Base-by-base conservation (phyloP, 2,113 vertebrate species). In the Elgaria multicarinata region DNA sequence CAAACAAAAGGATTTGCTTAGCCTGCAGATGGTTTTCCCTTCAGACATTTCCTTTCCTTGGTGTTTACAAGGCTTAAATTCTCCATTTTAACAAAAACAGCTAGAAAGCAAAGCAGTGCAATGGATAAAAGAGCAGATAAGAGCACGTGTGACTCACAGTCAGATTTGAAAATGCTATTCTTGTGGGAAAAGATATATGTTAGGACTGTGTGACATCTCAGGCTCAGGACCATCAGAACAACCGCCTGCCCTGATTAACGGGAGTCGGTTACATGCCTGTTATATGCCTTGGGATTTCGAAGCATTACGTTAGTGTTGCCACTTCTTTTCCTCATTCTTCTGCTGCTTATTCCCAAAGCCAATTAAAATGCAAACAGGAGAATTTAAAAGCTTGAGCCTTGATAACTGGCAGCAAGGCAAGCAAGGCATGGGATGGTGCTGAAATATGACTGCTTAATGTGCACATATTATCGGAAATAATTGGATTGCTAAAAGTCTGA, bases 281-380 rank as follows among this genome's bases (percentile, higher is more conserved):
- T 94, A 89, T 1, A 55, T 92, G 84, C 64, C 91, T 90, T 90
- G 89, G 86, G 80, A 90, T 91, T 95, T 79, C 87, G 90, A 93
- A 92, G 93, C 46, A 8, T 90, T 93, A 91, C 88, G 94, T 94
- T 91, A 91, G 91, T 96, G 96, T 94, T 91, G 90, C 87, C 86
- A 89, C 90, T 96, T 95, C 77, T 93, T 97, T 95, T 96, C 91
- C 92, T 93, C 94, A 93, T 94, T 95, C 88, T 93, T 76, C 89
- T 91, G 83, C 85, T 94, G 91, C 90, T 92, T 96, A 94, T 96
- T 95, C 94, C 94, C 91, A 93, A 92, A 96, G 95, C 96, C 96
- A 97, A 97, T 97, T 97, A 97, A 97, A 97, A 97, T 97, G 95
- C 96, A 96, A 96, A 96, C 94, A 93, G 92, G 91, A 96, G 93